These are phyloP conservation scores for Nicator chloris DNA, from an alignment of 2,113 vertebrate species.

Conservation along the genomic window DNA sequence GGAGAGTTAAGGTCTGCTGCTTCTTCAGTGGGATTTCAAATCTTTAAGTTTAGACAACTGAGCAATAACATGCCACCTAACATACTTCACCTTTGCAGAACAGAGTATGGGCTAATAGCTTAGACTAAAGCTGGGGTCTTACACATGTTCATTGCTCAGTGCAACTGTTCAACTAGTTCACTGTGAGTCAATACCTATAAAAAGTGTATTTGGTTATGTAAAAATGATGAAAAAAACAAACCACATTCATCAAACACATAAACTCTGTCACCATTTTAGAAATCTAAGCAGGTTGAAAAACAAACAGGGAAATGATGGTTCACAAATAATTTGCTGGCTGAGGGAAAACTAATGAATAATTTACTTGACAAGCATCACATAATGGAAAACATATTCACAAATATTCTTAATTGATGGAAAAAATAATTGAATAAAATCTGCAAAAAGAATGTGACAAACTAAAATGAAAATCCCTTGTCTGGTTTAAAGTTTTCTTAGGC, in stretches of 20 bases:
- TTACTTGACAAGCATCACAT: conserved; percentile 10
- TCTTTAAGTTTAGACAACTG: not conserved
- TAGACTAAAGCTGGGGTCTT: not conserved
- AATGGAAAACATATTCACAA: conserved; percentile 21
- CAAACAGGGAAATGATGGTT: not conserved
- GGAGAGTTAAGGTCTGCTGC: not conserved
- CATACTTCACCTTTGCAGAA: not conserved
- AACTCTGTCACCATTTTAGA: not conserved
- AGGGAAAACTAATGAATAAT: conserved; percentile 35
- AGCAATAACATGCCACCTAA: not conserved
- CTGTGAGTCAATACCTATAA: not conserved
- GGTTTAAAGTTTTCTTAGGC: not conserved
- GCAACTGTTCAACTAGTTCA: not conserved
- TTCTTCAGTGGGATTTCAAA: not conserved
- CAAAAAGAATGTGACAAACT: not conserved
- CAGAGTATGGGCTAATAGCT: not conserved
- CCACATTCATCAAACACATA: not conserved
- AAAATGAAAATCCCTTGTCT: not conserved
- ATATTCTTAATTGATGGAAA: conserved; percentile 27
- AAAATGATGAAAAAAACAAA: not conserved
- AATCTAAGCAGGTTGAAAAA: not conserved
- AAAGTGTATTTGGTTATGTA: not conserved
- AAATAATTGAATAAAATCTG: conserved; percentile 23
- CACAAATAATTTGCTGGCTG: conserved; percentile 27
- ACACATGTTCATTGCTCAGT: not conserved